These are phyloP conservation scores for Pollenia griseotomentosa DNA, from an alignment of 2,888 invertebrate genomes.

Conservation along the genomic window DNA sequence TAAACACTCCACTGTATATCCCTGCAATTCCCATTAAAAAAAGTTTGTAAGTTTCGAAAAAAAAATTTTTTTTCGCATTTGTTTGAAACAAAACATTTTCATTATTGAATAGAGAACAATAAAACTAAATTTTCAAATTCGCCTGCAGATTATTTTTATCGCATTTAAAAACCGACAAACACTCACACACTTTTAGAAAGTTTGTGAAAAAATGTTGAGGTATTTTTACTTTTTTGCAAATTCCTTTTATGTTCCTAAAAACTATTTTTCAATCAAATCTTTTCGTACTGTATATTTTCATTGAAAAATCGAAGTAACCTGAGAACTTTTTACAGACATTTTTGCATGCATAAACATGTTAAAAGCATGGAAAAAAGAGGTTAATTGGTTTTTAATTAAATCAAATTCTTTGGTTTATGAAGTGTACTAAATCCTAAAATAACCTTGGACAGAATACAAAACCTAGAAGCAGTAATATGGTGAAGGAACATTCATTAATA, in stretches of 20 bases:
- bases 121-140: constrained; percentile 6
- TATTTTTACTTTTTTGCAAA: neutral
- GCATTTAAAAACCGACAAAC: constrained; percentile 24
- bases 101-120: constrained; percentile 20
- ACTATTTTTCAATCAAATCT: constrained; percentile 1
- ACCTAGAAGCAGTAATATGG: no score
- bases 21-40: neutral
- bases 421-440: constrained; percentile 7
- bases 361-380: neutral
- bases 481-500: no score
- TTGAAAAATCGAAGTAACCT: no score
- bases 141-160: constrained; percentile 49
- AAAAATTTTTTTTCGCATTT: constrained; percentile 4
- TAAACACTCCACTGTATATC: neutral
- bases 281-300: neutral
- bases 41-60: constrained; percentile 1
- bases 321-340: neutral
- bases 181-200: constrained; percentile 43
- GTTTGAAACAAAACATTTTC: constrained; percentile 33
- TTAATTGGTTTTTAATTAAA: constrained; percentile 42
- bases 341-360: neutral
- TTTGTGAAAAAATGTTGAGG: neutral
- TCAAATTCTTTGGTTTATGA: constrained; percentile 30
- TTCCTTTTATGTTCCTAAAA: neutral
- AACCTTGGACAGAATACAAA: neutral